Base-by-base conservation (phyloP, 2,888 invertebrate species). In the Silvanus unidentatus region DNA sequence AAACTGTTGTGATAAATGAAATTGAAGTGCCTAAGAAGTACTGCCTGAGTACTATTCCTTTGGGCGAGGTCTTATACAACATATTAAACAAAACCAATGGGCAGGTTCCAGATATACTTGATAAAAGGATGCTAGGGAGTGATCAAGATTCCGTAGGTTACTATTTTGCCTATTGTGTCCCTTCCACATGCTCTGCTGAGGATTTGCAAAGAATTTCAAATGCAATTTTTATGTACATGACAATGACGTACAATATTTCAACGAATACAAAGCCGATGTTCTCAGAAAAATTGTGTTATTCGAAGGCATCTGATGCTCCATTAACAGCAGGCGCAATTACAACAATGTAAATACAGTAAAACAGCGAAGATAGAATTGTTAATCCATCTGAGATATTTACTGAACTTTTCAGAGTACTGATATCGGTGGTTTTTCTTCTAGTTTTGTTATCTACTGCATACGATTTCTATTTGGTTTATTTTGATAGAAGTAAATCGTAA, bases 291-390 rank as follows among this genome's bases (percentile, higher is more conserved):
- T 34, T 39, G 9, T 50, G 50, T 29, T 50, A 47, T 14, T 42
- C 45, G 9, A 45, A 48, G 39, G 45, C 37, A 2, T 43, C 45
- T 10, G 43, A 37, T 39, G 47, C 42, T 1, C 34, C 16, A 32
- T 16, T 50, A 10, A 37, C 44, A n/a, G 6, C 32, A 6, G 50
- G 47, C n/a, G 44, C 50, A 2, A 43, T 45, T 10, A 34, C 32
- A 8, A 45, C 47, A 12, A 47, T 48, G 46, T 42, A 13, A 37
- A 6, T n/a, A n/a, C n/a, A n/a, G n/a, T 13, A 39, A 11, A 32
- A 5, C 8, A 3, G 8, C 32, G 28, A n/a, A n/a, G n/a, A n/a
- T n/a, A n/a, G n/a, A n/a, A n/a, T n/a, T n/a, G n/a, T n/a, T n/a
- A n/a, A n/a, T n/a, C n/a, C n/a, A n/a, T 13, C 12, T 13, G 2